Base-by-base conservation (phyloP, 2,797 vertebrate species). In the Amniataba percoides region DNA sequence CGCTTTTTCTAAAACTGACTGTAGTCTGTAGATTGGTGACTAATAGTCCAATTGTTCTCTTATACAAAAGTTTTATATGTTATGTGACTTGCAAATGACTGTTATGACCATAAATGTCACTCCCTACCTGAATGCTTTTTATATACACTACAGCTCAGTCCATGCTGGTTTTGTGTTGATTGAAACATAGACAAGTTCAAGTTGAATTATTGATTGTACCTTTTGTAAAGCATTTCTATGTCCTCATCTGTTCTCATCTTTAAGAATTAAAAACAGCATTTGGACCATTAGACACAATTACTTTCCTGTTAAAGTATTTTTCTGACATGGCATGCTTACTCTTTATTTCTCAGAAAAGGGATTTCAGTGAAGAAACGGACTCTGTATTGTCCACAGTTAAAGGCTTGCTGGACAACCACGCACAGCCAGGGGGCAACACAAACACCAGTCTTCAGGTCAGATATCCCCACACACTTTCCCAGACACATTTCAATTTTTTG, bases 381-480 rank as follows among this genome's bases (percentile, higher is more conserved):
- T 86, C 92, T 3, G 61, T 95, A 23, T 56, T 89, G 55, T 73
- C 82, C 21, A 76, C 81, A 15, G 64, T 96, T 1, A 87, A 81
- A 76, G 74, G 85, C 60, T 48, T 93, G 9, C 57, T 88, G 46
- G 89, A 89, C 8, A 58, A 85, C 43, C 78, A 84, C 27, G 71
- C 81, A n/a, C 70, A 86, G 14, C 3, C 60, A 16, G 86, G 78
- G 31, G 68, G 85, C 48, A 75, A 71, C 70, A 77, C 60, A 48
- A 92, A 93, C 36, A 56, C 45, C 18, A 83, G 85, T 61, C 87
- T 97, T 52, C 81, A 84, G 93, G 97, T 97, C 83, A 94, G 92
- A 81, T 16, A 15, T 25, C 10, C 19, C 27, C 34, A 18, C 14
- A 31, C 36, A 27, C 60, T 39, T 45, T 11, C 3, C 55, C 15